These are phyloP conservation scores for Zoanthus sansibaricus DNA, from an alignment of 92 coral and sea anemone species.

Conservation along the genomic window DNA sequence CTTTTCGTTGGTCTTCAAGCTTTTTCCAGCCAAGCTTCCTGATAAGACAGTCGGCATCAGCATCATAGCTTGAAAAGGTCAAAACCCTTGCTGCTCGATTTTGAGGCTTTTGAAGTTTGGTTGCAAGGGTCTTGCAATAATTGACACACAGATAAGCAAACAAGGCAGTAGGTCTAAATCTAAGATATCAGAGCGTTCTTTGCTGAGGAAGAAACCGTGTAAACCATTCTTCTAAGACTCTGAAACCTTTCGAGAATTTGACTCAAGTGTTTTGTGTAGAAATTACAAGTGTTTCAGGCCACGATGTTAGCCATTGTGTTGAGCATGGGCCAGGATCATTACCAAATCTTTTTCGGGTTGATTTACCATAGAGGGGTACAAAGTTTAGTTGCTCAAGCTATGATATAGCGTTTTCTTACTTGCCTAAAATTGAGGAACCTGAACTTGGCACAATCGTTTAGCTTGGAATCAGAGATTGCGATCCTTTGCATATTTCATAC, in stretches of 20 bases:
- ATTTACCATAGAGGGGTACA: conserved; percentile 26
- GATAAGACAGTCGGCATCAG: too few species aligned
- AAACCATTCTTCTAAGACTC: neutral
- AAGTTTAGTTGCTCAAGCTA: conserved; percentile 43
- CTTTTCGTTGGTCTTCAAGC: too few species aligned
- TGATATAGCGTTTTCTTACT: conserved; percentile 23
- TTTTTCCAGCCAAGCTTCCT: too few species aligned
- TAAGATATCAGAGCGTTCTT: neutral
- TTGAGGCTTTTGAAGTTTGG: too few species aligned
- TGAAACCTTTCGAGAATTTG: neutral
- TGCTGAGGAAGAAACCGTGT: neutral
- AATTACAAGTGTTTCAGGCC: conserved; percentile 31
- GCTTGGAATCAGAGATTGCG: conserved; percentile 23
- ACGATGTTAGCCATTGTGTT: conserved; percentile 20
- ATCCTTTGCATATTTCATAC: conserved; percentile 21
- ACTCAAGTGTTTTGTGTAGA: neutral
- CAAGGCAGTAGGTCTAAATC: neutral
- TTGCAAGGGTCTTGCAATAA: too few species aligned
- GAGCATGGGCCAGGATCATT: conserved; percentile 19
- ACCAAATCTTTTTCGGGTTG: conserved; percentile 5
- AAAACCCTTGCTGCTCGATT: too few species aligned
- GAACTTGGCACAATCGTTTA: conserved; percentile 26
- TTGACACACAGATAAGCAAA: neutral
- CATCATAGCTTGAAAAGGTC: too few species aligned
- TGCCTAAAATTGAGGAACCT: conserved; percentile 21